Percentiles rank a stretch among this genome's conserved stretches.
These are phyloP conservation scores for Athalia rosae DNA, from an alignment of 2,888 invertebrate species.

Conservation along the genomic window DNA sequence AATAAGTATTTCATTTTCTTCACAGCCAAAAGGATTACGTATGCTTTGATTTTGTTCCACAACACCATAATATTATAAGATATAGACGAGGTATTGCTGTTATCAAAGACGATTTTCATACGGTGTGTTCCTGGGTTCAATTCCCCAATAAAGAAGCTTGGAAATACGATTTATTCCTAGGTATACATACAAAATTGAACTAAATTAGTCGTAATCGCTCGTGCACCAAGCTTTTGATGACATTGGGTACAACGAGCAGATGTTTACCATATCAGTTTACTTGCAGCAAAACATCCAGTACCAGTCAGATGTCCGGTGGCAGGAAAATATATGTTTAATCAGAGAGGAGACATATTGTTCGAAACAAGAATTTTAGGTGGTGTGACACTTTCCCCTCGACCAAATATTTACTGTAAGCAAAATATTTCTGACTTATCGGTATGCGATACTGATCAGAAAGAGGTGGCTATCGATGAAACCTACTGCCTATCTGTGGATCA, in stretches of 20 bases:
- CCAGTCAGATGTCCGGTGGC: slow-evolving; percentile 97
- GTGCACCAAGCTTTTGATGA: background rate
- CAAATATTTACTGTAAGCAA: slow-evolving; percentile 93
- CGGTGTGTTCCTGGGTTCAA: slow-evolving; percentile 96
- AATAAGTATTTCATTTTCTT: slow-evolving; percentile 53
- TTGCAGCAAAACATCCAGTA: slow-evolving; percentile 87
- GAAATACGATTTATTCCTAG: slow-evolving; percentile 89
- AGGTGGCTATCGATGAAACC: slow-evolving; percentile 94
- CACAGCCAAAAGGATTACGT: slow-evolving; percentile 96
- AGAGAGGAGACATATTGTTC: slow-evolving; percentile 92
- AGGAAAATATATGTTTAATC: slow-evolving; percentile 96
- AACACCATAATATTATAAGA: slow-evolving; percentile 96
- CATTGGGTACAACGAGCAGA: background rate
- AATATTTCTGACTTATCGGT: slow-evolving; percentile 97
- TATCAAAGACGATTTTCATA: slow-evolving; percentile 92
- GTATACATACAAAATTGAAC: slow-evolving; percentile 64
- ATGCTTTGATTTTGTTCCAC: slow-evolving; percentile 96
- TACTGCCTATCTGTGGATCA: slow-evolving; percentile 98
- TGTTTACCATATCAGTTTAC: background rate
- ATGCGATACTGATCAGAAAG: slow-evolving; percentile 96
- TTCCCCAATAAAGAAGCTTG: slow-evolving; percentile 89
- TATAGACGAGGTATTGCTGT: slow-evolving; percentile 92
- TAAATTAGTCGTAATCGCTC: slow-evolving; percentile 57
- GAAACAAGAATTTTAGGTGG: slow-evolving; percentile 96
- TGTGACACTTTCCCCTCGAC: slow-evolving; percentile 94